A percentile compares a stretch with the other conserved stretches of the same genome.
Evolutionary conservation across 2,113 vertebrate genomes (phyloP).

Genomic region (Entosphenus tridentatus): DNA sequence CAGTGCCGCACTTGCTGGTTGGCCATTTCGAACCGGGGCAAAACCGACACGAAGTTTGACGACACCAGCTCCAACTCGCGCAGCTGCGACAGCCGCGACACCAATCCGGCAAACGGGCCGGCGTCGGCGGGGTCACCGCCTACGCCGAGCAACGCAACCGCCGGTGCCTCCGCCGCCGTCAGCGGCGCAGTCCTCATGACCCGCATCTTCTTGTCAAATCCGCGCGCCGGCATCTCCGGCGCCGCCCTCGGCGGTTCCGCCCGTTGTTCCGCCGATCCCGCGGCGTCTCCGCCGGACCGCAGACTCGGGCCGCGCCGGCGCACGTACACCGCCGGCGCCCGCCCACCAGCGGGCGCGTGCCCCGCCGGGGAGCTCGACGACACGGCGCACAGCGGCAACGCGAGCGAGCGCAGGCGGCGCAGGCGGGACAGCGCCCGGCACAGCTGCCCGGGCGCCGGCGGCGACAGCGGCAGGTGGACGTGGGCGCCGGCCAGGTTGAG

Average conservation of each 20-base stretch:
- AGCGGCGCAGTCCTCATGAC: slow-evolving; percentile 28
- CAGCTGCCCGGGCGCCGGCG: slow-evolving; percentile 24
- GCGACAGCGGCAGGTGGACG: slow-evolving; percentile 27
- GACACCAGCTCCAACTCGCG: slow-evolving; percentile 62
- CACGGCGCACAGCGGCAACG: slow-evolving; percentile 41
- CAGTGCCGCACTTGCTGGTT: slow-evolving; percentile 40
- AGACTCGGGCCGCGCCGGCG: background rate
- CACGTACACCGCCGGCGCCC: slow-evolving; percentile 12
- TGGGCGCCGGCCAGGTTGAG: slow-evolving; percentile 79
- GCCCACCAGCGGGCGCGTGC: slow-evolving; percentile 14
- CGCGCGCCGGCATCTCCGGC: slow-evolving; percentile 23
- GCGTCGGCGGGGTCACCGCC: slow-evolving; percentile 14
- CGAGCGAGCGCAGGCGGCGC: slow-evolving; percentile 35
- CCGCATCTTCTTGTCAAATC: slow-evolving; percentile 48
- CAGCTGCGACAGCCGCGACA: slow-evolving; percentile 34
- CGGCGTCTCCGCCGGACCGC: too few species aligned
- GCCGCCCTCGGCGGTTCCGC: slow-evolving; percentile 8
- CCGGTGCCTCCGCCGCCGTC: slow-evolving; percentile 16
- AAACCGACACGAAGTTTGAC: slow-evolving; percentile 58
- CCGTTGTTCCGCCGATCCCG: too few species aligned
- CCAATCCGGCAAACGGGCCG: slow-evolving; percentile 35
- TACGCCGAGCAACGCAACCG: background rate
- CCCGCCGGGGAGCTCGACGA: slow-evolving; percentile 26
- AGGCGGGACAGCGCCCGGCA: slow-evolving; percentile 48
- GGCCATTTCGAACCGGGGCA: slow-evolving; percentile 69